Evolutionary conservation across 2,113 vertebrate genomes (phyloP), one percentile per base, ranked within the genome.

Genomic region (Nicator chloris): DNA sequence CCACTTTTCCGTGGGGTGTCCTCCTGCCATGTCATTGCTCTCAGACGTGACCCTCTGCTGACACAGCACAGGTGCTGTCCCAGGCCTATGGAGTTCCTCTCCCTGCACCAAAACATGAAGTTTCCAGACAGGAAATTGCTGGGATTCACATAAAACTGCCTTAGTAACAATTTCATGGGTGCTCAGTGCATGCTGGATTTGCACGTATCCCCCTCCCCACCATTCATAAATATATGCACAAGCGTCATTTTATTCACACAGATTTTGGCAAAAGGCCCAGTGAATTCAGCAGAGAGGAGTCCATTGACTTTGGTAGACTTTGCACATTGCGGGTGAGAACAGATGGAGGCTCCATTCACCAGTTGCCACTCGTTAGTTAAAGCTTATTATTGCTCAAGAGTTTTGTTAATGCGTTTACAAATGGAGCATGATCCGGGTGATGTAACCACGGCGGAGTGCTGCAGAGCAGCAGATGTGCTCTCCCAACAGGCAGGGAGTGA

Each of bases 321-420:
- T 93, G 73, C 86, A 95, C 89, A 80, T 92, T 82, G 93, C 0
- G 54, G 63, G 95, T 96, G 96, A 96, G 96, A 97, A 96, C 96
- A 96, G 96, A 95, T 97, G 96, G 95, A 96, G 90, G 85, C 78
- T 95, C 96, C 88, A 92, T 95, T 96, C 94, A 95, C 84, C 93
- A 91, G 70, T 97, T 93, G 83, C 94, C 78, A 82, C 86, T 95
- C n/a, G 7, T 95, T 96, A 97, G 79, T 87, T 95, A 95, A 88
- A 91, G 86, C 89, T 95, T 72, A 95, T 95, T 93, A 70, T 87
- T 60, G 70, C 76, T 84, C 35, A 75, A 69, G 91, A 53, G 57
- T 89, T 92, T 76, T 18, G 78, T 84, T 95, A 83, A 76, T 87
- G 54, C 77, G 16, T 82, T 95, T 93, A 64, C 92, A 90, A 90